Evolutionary conservation across 2,888 invertebrate genomes (phyloP), one percentile per base, ranked within the genome.

Genomic region (Ophion ventricosus): DNA sequence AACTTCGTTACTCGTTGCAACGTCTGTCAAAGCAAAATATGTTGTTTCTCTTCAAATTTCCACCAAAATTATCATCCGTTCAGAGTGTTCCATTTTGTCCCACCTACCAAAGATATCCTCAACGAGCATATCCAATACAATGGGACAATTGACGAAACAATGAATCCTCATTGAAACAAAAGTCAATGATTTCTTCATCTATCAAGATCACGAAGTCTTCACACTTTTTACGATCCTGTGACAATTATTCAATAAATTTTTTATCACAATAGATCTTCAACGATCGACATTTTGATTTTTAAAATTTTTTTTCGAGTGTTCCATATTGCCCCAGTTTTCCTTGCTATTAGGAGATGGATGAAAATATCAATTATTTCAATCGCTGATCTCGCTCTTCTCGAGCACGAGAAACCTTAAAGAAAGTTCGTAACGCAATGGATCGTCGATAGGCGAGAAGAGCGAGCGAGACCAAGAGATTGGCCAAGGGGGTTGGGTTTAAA

Each of bases 361-460:
- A 69, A 56, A 43, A 69, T 69, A 69, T 49, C 23, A 25, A 59
- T 59, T n/a, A 77, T 77, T 77, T 69, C 67, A 72, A 49, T 59
- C 70, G 69, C 40, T 54, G 75, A 73, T 81, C 61, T 54, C 63
- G 78, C 76, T 80, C 63, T 72, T 63, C 40, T 29, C 69, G 43
- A 66, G 20, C 64, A n/a, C 14, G 61, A 43, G 72, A 67, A 66
- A 63, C 72, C 72, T 64, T 63, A 82, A 82, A 77, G 64, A 80
- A 86, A 87, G 87, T 84, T 82, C 84, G 82, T 85, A 61, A 85
- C 83, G 82, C 75, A 74, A 67, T 81, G 88, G 66, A 88, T 86
- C 88, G 86, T 85, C 88, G 89, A 87, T 87, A 86, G 87, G 86
- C 82, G 85, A 64, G 80, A 74, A 82, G 63, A 83, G n/a, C n/a